phyloP scores from a whole-genome alignment of 2,888 invertebrate species.

The Heteromyza rotundicornis region DNA sequence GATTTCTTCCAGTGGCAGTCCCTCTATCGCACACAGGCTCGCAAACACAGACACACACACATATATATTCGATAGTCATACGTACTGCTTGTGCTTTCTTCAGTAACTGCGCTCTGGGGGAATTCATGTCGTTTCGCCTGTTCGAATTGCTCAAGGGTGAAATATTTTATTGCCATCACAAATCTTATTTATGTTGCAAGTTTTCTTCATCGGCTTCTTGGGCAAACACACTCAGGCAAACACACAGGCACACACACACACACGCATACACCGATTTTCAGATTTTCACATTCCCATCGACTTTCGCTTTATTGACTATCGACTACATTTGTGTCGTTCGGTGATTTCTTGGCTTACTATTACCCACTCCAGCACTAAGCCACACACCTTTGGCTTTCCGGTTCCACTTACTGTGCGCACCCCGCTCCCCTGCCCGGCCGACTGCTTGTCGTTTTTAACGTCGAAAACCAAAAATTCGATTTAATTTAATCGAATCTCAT shows the following conservation, averaged over 20 bases:
- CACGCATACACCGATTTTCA: not conserved
- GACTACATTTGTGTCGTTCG: too few species aligned
- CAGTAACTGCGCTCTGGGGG: too few species aligned
- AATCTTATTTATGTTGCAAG: constrained; percentile 45
- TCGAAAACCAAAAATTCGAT: constrained; percentile 39
- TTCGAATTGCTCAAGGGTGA: constrained; percentile 39
- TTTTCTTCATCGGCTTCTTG: not conserved
- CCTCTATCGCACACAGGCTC: not conserved
- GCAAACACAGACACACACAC: not conserved
- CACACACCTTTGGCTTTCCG: too few species aligned
- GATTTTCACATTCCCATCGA: too few species aligned
- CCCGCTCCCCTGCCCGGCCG: too few species aligned
- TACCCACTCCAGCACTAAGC: too few species aligned
- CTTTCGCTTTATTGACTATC: not conserved
- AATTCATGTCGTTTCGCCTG: too few species aligned
- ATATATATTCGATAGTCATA: not conserved
- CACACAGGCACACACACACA: not conserved
- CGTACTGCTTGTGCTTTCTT: not conserved
- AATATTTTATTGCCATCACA: constrained; percentile 49
- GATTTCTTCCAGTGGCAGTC: too few species aligned
- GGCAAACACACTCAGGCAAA: not conserved
- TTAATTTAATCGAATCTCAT: constrained; percentile 41
- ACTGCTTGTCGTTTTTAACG: too few species aligned
- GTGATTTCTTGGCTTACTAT: too few species aligned
- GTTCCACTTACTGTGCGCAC: too few species aligned